These are phyloP conservation scores for Gymnothorax javanicus DNA, from an alignment of 2,797 vertebrate genomes.

Conservation along the genomic window DNA sequence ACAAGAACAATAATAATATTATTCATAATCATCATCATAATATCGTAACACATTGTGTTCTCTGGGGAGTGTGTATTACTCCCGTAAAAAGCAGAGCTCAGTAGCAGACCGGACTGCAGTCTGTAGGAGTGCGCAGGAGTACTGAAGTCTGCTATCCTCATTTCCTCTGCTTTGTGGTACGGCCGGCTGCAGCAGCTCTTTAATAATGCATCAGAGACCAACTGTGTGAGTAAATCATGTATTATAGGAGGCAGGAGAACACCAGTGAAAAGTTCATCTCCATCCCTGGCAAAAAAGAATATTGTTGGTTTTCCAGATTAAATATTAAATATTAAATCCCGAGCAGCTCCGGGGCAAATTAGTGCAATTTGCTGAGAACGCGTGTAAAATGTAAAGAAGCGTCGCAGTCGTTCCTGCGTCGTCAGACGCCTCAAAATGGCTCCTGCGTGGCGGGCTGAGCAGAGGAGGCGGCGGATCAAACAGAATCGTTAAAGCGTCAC, in stretches of 20 bases:
- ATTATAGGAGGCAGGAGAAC: not conserved
- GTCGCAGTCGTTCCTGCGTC: not conserved
- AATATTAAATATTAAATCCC: not conserved
- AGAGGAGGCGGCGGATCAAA: not conserved
- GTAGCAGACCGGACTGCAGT: not conserved
- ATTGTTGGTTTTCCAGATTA: not conserved
- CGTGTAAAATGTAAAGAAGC: not conserved
- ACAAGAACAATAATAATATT: not conserved
- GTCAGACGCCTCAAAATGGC: not conserved
- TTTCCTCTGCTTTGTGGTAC: not conserved
- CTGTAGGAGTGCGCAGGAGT: not conserved
- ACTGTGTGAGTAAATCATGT: not conserved
- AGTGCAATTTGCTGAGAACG: not conserved
- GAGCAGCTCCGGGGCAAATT: not conserved
- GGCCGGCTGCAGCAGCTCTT: not conserved
- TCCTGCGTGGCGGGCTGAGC: not conserved
- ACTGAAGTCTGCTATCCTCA: not conserved
- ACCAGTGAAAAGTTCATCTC: not conserved
- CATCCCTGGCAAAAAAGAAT: not conserved
- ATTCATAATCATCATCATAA: too few species aligned
- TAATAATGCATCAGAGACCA: not conserved
- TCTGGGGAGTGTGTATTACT: not conserved
- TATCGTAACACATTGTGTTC: not conserved
- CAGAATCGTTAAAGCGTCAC: slow-evolving; percentile 16
- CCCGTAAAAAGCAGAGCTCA: not conserved